These are phyloP conservation scores for Homarus americanus DNA, from an alignment of 1,140 invertebrate genomes.

Conservation along the genomic window DNA sequence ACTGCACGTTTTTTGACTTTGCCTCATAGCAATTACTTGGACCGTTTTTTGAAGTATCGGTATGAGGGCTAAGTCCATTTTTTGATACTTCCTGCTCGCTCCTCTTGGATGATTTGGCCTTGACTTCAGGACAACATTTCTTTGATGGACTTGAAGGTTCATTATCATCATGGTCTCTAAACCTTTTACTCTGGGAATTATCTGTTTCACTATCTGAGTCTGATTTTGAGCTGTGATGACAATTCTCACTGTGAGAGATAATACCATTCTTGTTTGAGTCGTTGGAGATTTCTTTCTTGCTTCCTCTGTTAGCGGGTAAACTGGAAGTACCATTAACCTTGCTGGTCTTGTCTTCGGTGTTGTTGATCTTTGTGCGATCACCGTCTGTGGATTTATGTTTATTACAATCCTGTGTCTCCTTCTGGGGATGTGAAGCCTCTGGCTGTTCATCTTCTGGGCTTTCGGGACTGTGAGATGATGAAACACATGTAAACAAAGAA, in stretches of 20 bases:
- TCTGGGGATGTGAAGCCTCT: constrained; percentile 11
- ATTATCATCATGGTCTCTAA: constrained; percentile 46
- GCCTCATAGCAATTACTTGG: constrained; percentile 5
- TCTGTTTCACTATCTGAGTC: constrained; percentile 30
- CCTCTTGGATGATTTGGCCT: constrained; percentile 14
- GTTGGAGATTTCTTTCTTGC: constrained; percentile 10
- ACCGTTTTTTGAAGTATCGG: constrained; percentile 58
- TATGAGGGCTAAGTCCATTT: constrained; percentile 24
- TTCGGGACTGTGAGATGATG: constrained; percentile 48
- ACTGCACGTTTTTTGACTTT: constrained; percentile 44
- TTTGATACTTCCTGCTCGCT: constrained; percentile 30
- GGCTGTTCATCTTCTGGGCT: constrained; percentile 50
- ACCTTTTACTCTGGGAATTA: constrained; percentile 45
- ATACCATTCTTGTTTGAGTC: constrained; percentile 9
- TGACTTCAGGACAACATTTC: constrained; percentile 52
- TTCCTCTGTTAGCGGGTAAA: not conserved
- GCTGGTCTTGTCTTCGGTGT: not conserved
- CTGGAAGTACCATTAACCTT: not conserved
- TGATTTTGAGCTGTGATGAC: constrained; percentile 26
- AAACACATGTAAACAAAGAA: constrained; percentile 64
- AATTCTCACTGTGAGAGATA: not conserved
- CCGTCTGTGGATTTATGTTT: constrained; percentile 18
- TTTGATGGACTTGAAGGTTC: constrained; percentile 62
- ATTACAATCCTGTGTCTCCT: not conserved
- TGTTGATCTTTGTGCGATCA: not conserved